Conservation (phyloP, 2,888 invertebrate genomes). For the Germaria angustata region DNA sequence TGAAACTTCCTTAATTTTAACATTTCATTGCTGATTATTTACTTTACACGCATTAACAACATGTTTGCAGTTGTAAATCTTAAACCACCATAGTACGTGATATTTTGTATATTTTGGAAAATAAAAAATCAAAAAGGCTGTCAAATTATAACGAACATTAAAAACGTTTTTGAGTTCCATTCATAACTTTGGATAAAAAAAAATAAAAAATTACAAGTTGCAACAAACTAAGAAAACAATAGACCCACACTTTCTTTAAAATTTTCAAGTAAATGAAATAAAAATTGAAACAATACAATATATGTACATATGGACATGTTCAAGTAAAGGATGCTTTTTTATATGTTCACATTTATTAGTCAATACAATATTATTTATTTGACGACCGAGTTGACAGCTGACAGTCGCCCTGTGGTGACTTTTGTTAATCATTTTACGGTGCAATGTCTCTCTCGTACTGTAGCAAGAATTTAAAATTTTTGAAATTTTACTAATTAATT, state of each 20-base stretch:
- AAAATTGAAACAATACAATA: conserved; percentile 3
- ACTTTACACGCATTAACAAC: conserved; percentile 49
- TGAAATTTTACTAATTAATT: no score
- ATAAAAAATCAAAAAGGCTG: background rate
- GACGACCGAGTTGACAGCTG: no score
- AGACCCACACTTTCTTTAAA: conserved; percentile 62
- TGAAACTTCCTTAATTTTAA: conserved; percentile 2
- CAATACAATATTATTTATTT: no score
- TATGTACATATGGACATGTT: no score
- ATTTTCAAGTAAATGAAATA: conserved; percentile 7
- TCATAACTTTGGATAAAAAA: conserved; percentile 16
- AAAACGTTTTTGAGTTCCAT: conserved; percentile 17
- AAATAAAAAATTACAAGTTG: conserved; percentile 4
- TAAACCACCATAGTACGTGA: conserved; percentile 55
- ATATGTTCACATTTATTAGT: no score
- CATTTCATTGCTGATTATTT: conserved; percentile 28
- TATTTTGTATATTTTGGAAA: conserved; percentile 47
- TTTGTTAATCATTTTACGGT: no score
- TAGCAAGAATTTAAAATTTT: no score
- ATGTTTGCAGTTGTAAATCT: conserved; percentile 33
- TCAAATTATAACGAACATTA: background rate
- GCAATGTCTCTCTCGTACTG: no score
- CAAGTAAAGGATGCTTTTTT: no score
- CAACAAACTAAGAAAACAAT: conserved; percentile 48
- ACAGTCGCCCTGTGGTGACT: no score